phyloP scores from a whole-genome alignment of 2,113 vertebrate species.

The Megaceryle torquata region DNA sequence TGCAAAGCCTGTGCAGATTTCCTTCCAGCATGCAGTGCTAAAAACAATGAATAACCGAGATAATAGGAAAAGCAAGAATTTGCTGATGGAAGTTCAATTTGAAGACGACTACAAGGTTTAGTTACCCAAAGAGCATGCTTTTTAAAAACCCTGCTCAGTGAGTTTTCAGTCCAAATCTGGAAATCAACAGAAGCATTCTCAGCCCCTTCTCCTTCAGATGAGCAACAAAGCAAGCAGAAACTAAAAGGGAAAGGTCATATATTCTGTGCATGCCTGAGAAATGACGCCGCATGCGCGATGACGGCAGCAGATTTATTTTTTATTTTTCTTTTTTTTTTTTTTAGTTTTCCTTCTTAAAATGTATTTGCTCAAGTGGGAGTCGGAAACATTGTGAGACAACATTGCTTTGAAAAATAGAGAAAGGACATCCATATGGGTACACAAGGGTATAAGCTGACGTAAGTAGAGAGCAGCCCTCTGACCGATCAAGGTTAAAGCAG shows the following conservation, averaged over 20 bases:
- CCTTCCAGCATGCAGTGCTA: background rate
- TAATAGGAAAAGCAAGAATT: background rate
- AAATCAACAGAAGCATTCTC: background rate
- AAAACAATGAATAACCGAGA: background rate
- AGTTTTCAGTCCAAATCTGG: background rate
- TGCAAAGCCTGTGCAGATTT: background rate
- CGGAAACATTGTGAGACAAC: background rate
- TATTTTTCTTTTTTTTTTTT: background rate
- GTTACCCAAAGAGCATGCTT: background rate
- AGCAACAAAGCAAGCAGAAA: background rate
- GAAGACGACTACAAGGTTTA: background rate
- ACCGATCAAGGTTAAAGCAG: background rate
- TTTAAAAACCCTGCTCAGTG: background rate
- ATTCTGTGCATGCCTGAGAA: background rate
- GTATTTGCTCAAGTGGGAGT: background rate
- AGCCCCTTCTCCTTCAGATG: background rate
- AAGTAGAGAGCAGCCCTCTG: background rate
- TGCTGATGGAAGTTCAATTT: background rate
- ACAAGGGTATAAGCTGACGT: background rate
- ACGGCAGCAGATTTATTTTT: background rate
- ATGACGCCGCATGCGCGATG: accelerated
- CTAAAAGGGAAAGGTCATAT: background rate
- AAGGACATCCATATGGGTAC: background rate
- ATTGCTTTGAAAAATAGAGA: background rate
- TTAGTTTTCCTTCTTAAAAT: background rate